These are phyloP conservation scores for Semicossyphus pulcher DNA, from an alignment of 2,113 vertebrate species.

Conservation along the genomic window DNA sequence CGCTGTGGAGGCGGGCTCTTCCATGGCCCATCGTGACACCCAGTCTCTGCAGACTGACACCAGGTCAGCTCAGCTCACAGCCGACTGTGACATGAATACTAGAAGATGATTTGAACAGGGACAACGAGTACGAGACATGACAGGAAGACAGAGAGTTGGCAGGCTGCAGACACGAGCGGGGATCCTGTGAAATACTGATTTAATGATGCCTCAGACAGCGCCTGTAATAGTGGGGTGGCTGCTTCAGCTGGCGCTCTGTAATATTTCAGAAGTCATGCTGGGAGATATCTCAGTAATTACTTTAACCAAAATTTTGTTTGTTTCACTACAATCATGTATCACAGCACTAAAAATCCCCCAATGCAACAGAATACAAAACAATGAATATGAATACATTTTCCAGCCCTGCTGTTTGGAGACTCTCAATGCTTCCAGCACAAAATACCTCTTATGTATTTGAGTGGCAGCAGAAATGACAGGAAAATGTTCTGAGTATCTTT, in stretches of 20 bases:
- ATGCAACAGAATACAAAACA: not conserved
- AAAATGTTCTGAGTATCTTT: not conserved
- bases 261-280: slow-evolving; percentile 36
- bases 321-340: slow-evolving; percentile 16
- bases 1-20: slow-evolving; percentile 62
- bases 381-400: not conserved
- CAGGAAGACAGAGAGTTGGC: slow-evolving; percentile 42
- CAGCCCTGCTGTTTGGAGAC: not conserved
- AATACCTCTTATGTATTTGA: not conserved
- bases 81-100: slow-evolving; percentile 47
- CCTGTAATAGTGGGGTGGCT: slow-evolving; percentile 27
- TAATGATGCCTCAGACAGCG: slow-evolving; percentile 48
- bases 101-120: slow-evolving; percentile 51
- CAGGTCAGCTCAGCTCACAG: slow-evolving; percentile 70
- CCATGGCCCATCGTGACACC: slow-evolving; percentile 68
- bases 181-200: slow-evolving; percentile 61
- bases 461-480: not conserved
- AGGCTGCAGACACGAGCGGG: slow-evolving; percentile 35
- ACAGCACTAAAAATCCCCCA: not conserved
- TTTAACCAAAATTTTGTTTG: slow-evolving; percentile 37
- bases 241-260: slow-evolving; percentile 30
- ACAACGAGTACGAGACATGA: slow-evolving; percentile 38
- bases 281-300: slow-evolving; percentile 20
- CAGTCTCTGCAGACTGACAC: slow-evolving; percentile 81
- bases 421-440: not conserved